Conservation (phyloP, 1,140 invertebrate genomes). For the Neelides sp. region DNA sequence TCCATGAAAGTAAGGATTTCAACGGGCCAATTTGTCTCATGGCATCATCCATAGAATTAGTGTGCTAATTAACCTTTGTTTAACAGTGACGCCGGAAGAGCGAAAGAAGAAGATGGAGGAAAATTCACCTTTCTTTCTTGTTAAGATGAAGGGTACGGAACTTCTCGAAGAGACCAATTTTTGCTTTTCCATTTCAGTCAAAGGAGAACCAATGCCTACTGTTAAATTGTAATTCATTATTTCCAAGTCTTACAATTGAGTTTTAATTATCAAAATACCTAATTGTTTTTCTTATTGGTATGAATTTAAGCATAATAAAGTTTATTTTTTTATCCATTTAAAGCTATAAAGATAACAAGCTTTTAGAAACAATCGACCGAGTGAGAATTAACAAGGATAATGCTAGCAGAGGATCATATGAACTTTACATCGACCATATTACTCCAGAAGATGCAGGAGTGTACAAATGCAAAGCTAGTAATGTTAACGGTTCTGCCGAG, state of each 20-base stretch:
- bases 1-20: constrained; percentile 60
- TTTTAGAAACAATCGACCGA: constrained; percentile 55
- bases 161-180: constrained; percentile 72
- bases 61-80: constrained; percentile 1
- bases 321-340: constrained; percentile 23
- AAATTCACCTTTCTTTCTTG: constrained; percentile 63
- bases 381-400: constrained; percentile 57
- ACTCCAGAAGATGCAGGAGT: constrained; percentile 64
- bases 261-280: neutral
- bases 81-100: constrained; percentile 55
- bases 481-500: constrained; percentile 62
- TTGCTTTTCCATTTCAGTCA: constrained; percentile 77
- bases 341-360: constrained; percentile 70
- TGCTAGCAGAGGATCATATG: constrained; percentile 71
- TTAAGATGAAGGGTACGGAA: constrained; percentile 72
- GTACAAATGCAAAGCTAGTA: constrained; percentile 76
- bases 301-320: neutral
- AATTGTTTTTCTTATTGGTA: neutral
- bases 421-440: constrained; percentile 75
- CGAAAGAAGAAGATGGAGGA: constrained; percentile 49
- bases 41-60: neutral
- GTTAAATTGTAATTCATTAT: constrained; percentile 67
- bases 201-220: constrained; percentile 68
- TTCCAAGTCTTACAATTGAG: neutral
- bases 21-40: neutral